These are phyloP conservation scores for Tetramorium simillimum DNA, from an alignment of 1,140 invertebrate species.

Conservation along the genomic window DNA sequence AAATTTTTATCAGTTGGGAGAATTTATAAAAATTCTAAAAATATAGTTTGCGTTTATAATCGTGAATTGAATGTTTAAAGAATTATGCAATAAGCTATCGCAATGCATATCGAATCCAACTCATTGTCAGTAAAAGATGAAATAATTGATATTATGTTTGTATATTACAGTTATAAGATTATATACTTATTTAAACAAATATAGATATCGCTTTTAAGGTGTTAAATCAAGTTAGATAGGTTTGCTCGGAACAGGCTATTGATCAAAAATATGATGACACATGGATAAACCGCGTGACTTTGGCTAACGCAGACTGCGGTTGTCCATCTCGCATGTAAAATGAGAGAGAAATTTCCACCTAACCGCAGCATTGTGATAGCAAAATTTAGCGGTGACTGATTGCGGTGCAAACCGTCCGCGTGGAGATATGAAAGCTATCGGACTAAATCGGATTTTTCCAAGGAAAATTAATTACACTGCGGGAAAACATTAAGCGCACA, in stretches of 20 bases:
- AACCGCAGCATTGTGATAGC: constrained; percentile 43
- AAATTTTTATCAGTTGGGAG: not conserved
- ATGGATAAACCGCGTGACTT: not conserved
- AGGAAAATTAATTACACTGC: constrained; percentile 3
- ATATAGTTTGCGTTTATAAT: not conserved
- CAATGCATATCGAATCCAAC: not conserved
- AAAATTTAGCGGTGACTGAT: constrained; percentile 40
- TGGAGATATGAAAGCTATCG: not conserved
- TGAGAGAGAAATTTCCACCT: constrained; percentile 14
- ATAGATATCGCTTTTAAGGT: not conserved
- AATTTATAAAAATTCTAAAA: not conserved
- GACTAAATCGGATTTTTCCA: constrained; percentile 8
- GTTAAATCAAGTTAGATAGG: not conserved
- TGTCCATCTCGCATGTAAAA: not conserved
- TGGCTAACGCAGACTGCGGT: not conserved
- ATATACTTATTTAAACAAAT: not conserved
- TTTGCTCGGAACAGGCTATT: not conserved
- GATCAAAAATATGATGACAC: constrained; percentile 4
- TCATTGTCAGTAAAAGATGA: not conserved
- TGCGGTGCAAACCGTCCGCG: constrained; percentile 18
- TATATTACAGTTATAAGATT: not conserved
- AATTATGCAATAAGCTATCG: not conserved
- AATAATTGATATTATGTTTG: not conserved
- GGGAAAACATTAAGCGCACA: not conserved
- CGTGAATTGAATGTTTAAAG: not conserved